A percentile compares a stretch with the other conserved stretches of the same genome.
Conservation (phyloP, 2,113 vertebrate species). For the Leptocoma aspasia region DNA sequence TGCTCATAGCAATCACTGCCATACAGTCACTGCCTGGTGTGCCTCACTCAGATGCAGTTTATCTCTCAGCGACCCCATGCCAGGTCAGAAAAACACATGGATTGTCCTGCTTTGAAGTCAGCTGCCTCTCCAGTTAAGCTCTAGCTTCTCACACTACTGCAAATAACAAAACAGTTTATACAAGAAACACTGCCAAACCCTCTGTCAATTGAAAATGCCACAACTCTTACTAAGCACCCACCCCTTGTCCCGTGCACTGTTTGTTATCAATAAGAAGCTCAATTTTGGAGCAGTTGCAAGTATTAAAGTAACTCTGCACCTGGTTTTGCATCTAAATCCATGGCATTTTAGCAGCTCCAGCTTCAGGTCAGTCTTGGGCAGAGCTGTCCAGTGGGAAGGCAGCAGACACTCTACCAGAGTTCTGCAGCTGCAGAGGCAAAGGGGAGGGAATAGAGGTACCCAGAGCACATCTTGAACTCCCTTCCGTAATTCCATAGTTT, state of each 20-base stretch:
- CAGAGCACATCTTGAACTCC: not conserved
- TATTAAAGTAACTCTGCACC: not conserved
- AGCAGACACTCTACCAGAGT: not conserved
- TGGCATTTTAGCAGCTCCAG: not conserved
- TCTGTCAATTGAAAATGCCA: not conserved
- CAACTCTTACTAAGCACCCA: not conserved
- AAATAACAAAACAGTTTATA: not conserved
- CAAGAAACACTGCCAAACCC: not conserved
- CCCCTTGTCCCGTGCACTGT: no score
- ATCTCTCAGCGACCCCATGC: not conserved
- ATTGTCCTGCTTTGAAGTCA: not conserved
- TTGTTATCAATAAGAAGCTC: not conserved
- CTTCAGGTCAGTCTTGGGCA: not conserved
- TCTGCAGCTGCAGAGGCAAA: not conserved
- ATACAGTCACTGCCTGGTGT: not conserved
- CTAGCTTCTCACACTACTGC: not conserved
- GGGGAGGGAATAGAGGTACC: not conserved
- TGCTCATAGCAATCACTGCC: not conserved
- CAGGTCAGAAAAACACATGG: not conserved
- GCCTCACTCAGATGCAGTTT: not conserved
- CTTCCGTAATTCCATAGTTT: not conserved
- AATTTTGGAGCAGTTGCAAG: not conserved
- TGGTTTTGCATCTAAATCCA: not conserved
- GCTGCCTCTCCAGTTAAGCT: not conserved
- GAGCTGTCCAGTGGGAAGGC: not conserved